Percentiles rank a stretch among this genome's conserved stretches.
Conservation (phyloP, 2,113 vertebrate species). For the Jaculus jaculus region DNA sequence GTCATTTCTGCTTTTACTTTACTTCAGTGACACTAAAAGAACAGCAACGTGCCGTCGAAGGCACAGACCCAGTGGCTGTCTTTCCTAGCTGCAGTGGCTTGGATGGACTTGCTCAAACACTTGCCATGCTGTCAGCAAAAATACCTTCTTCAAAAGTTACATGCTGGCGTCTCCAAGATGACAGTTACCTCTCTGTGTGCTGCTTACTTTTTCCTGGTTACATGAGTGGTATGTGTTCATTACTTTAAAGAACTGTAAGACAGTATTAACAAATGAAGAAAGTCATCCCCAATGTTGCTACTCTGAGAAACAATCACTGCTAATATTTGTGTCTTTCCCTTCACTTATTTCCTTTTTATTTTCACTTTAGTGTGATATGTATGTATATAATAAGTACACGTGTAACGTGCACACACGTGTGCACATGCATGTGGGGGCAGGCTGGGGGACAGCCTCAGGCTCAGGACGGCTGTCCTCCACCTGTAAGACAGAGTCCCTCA, state of each 20-base stretch:
- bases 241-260: neutral
- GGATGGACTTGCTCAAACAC: neutral
- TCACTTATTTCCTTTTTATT: neutral
- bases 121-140: neutral
- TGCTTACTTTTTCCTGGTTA: neutral
- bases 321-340: neutral
- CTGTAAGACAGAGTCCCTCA: too few species aligned
- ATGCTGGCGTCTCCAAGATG: neutral
- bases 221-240: neutral
- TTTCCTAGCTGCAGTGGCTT: neutral
- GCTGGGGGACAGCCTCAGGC: too few species aligned
- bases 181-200: neutral
- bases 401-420: too few species aligned
- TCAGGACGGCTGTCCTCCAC: too few species aligned
- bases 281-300: neutral
- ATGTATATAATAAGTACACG: too few species aligned
- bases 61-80: neutral
- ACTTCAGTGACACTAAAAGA: constrained; percentile 26
- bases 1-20: neutral
- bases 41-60: neutral
- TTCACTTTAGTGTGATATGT: neutral
- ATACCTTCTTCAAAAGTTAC: neutral
- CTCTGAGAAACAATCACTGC: neutral
- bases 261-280: constrained; percentile 19
- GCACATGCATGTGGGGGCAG: too few species aligned